These are phyloP conservation scores for Malurus alboscapulatus DNA, from an alignment of 2,113 vertebrate species.

Conservation along the genomic window DNA sequence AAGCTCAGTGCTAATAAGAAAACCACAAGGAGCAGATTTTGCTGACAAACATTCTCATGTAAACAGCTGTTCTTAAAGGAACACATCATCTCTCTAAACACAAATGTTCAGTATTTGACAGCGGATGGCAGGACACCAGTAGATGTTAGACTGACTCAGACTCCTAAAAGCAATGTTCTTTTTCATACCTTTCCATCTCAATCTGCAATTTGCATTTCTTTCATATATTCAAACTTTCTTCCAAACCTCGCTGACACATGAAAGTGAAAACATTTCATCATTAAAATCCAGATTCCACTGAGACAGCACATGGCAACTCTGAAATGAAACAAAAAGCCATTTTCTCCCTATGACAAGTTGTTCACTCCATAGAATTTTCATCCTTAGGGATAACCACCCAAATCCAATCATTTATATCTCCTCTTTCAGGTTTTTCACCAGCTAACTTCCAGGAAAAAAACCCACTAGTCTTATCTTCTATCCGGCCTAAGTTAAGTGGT, in stretches of 20 bases:
- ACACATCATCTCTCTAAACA: background rate
- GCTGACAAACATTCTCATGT: background rate
- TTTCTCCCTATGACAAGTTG: background rate
- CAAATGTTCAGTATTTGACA: background rate
- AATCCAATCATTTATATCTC: background rate
- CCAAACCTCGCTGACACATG: background rate
- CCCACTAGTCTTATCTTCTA: background rate
- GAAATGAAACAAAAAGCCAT: background rate
- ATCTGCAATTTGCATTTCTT: background rate
- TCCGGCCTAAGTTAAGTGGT: background rate
- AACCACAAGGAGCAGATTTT: background rate
- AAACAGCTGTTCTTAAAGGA: background rate
- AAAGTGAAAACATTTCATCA: background rate
- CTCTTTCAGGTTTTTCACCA: background rate
- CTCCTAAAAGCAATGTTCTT: background rate
- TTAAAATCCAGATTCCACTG: background rate
- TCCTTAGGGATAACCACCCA: background rate
- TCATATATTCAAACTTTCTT: background rate
- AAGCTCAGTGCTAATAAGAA: background rate
- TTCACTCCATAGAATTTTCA: background rate
- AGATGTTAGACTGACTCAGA: background rate
- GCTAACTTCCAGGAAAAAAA: background rate
- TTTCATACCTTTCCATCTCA: background rate
- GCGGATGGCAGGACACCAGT: background rate
- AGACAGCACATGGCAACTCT: background rate